Conservation (phyloP, 2,113 vertebrate genomes). For the Malaclemys terrapin region DNA sequence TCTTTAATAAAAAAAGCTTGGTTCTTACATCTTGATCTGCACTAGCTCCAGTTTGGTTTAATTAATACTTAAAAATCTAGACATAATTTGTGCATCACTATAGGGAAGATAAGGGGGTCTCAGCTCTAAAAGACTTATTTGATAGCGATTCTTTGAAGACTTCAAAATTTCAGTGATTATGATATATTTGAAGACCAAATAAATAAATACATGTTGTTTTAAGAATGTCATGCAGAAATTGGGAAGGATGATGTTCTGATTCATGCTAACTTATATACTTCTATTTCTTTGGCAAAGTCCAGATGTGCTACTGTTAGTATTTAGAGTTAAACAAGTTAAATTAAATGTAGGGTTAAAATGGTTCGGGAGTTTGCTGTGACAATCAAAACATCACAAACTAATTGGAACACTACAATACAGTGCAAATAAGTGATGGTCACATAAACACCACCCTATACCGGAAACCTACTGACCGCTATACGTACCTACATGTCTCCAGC, state of each 20-base stretch:
- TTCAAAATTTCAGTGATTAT: background rate
- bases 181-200: background rate
- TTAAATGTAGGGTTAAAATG: background rate
- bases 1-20: background rate
- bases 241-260: background rate
- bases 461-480: no score
- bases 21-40: background rate
- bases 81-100: background rate
- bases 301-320: no score
- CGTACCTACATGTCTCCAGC: no score
- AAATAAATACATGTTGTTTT: background rate
- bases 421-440: no score
- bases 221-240: background rate
- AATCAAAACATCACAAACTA: background rate
- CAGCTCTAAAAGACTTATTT: background rate
- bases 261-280: no score
- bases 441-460: no score
- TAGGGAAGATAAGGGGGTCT: background rate
- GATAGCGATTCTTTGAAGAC: background rate
- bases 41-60: background rate
- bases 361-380: background rate
- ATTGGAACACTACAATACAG: background rate
- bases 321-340: background rate
- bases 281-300: background rate
- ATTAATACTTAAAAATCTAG: background rate